Percentiles rank a stretch among this genome's conserved stretches.
Conservation (phyloP, 2,888 invertebrate species). For the Eupithecia inturbata region DNA sequence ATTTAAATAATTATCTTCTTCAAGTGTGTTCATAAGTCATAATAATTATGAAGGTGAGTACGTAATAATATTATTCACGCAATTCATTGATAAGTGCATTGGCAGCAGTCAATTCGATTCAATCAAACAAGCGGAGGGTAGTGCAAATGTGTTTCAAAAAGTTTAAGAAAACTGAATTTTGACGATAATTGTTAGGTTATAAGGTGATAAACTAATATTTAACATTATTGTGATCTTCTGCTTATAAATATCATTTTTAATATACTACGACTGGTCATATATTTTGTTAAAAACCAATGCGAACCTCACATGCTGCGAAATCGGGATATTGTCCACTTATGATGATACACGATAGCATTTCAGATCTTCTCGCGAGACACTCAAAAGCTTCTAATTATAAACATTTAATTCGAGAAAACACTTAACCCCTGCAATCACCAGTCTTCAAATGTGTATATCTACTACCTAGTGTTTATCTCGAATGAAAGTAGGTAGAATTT, state of each 20-base stretch:
- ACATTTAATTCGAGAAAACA: slow-evolving; percentile 29
- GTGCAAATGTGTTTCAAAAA: not conserved
- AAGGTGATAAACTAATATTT: not conserved
- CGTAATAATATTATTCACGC: slow-evolving; percentile 9
- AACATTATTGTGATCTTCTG: not conserved
- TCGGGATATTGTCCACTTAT: not conserved
- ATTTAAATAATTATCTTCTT: not conserved
- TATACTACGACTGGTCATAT: not conserved
- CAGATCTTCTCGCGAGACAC: slow-evolving; percentile 12
- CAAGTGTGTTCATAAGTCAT: slow-evolving; percentile 23
- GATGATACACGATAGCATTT: not conserved
- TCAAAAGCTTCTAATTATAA: slow-evolving; percentile 31
- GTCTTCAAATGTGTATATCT: slow-evolving; percentile 13
- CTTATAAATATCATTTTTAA: not conserved
- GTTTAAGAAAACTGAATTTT: not conserved
- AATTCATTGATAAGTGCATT: not conserved
- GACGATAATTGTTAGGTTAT: not conserved
- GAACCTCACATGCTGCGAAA: not conserved
- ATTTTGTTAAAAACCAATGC: not conserved
- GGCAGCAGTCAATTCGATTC: not conserved
- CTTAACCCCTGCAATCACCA: slow-evolving; percentile 24
- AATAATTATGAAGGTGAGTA: slow-evolving; percentile 42
- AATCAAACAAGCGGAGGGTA: slow-evolving; percentile 19
- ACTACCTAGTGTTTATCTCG: slow-evolving; percentile 16
- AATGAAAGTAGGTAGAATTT: slow-evolving; percentile 23